Base-by-base conservation (phyloP, 2,797 vertebrate genomes). In the Sylvia borin region DNA sequence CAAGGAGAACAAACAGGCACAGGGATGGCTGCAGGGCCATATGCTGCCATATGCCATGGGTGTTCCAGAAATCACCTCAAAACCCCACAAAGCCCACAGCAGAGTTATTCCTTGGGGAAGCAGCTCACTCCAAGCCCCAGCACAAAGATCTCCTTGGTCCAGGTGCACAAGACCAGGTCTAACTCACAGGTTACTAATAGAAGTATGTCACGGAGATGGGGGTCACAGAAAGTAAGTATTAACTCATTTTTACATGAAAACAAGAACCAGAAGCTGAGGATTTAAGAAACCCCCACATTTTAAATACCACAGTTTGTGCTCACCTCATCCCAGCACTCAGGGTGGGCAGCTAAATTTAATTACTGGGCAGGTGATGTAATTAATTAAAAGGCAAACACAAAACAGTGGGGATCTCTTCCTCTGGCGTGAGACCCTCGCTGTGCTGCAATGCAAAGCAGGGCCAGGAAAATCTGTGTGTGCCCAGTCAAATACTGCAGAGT, bases 291-390 rank as follows among this genome's bases (percentile, higher is more conserved):
- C 0, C 4, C 27, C 31, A 5, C 1, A 0, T 42, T 87, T 83
- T 58, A 38, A 74, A 8, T 5, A 76, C 34, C 25, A 22, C 29
- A 27, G 58, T 57, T 36, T 25, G 55, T 45, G 51, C n/a, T 84
- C 73, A 53, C 13, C 61, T 29, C 40, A 9, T 31, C 32, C 77
- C 64, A 40, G 43, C 48, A 16, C 68, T 22, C 45, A 50, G 47
- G 57, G 60, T 22, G 57, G 75, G 76, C 79, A 90, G 89, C 89
- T 85, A 60, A 76, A 78, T 85, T 85, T 91, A 92, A 87, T 82
- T 65, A 62, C 40, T 5, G 32, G 38, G 53, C 57, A 73, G 88
- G 62, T 86, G 92, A 88, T 72, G 78, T 75, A n/a, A 92, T 58
- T 75, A 75, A 94, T 73, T 25, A 50, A 76, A 71, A 85, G 32